Base-by-base conservation (phyloP, 2,797 vertebrate genomes). In the Ceyx erithaca region DNA sequence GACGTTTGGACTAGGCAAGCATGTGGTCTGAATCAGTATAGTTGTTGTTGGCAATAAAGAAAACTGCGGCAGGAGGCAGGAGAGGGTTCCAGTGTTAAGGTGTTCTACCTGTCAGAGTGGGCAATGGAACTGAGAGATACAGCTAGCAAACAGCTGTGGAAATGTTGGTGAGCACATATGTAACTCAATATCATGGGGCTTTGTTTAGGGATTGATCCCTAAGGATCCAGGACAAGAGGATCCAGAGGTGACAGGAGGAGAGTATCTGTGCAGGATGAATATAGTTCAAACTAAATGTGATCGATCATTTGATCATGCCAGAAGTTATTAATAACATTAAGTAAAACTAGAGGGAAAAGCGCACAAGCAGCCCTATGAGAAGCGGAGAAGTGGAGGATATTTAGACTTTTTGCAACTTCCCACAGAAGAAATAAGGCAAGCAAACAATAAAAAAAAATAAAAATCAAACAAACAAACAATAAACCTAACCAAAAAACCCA, bases 101-200 rank as follows among this genome's bases (percentile, higher is more conserved):
- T 66, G 19, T 43, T 66, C 12, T 46, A 43, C 35, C 54, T 43
- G 35, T 19, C 51, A 67, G 22, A 7, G 49, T 7, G 6, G 6
- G 4, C n/a, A 58, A 26, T 1, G 14, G n/a, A 89, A 49, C n/a
- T 37, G n/a, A 76, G 17, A 51, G 22, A 35, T 11, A 13, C 52
- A 78, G 12, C 1, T 1, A 85, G 55, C 37, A 33, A 81, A 37
- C 6, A n/a, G 18, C 21, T 63, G 6, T 17, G 12, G 52, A 59
- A 82, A 82, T 0, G 0, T 10, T 2, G 2, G 20, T 23, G n/a
- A 68, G 37, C 16, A 64, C 25, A 71, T 57, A 66, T 7, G 25
- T 48, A 48, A 48, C 13, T 70, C 59, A 82, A 59, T 18, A 58
- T 6, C 10, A 41, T 17, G 6, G 2, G 11, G 17, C 23, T 46